phyloP scores from a whole-genome alignment of 2,797 vertebrate species.

The Prunella strophiata region DNA sequence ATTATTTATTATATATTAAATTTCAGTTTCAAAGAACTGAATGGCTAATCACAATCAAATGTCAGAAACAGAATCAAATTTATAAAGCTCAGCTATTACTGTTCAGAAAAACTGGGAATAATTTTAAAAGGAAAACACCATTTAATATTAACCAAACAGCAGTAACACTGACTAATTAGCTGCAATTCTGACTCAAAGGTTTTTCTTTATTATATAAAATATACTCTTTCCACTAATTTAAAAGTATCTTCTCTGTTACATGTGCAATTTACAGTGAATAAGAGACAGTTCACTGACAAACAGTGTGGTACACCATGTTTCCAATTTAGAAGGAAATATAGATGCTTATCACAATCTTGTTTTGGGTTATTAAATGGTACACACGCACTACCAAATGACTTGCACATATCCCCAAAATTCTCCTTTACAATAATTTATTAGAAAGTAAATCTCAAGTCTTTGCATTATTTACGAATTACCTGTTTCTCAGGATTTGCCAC shows the following conservation, averaged over 20 bases:
- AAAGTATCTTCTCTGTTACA: not conserved
- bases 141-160: not conserved
- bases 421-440: not conserved
- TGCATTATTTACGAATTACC: not conserved
- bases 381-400: accelerated
- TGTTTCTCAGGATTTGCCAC: not conserved
- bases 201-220: not conserved
- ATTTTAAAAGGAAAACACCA: not conserved
- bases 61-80: not conserved
- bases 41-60: not conserved
- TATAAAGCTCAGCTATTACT: not conserved
- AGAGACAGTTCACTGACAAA: not conserved
- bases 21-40: not conserved
- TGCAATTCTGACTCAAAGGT: not conserved
- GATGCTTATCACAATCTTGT: not conserved
- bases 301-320: not conserved
- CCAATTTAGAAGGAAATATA: not conserved
- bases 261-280: not conserved
- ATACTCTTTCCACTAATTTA: not conserved
- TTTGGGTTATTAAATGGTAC: not conserved
- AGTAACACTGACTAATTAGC: not conserved
- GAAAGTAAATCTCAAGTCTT: not conserved
- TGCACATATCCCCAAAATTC: not conserved
- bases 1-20: not conserved
- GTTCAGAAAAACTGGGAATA: not conserved